phyloP scores from a whole-genome alignment of 2,113 vertebrate genomes.

The Thamnaconus septentrionalis region DNA sequence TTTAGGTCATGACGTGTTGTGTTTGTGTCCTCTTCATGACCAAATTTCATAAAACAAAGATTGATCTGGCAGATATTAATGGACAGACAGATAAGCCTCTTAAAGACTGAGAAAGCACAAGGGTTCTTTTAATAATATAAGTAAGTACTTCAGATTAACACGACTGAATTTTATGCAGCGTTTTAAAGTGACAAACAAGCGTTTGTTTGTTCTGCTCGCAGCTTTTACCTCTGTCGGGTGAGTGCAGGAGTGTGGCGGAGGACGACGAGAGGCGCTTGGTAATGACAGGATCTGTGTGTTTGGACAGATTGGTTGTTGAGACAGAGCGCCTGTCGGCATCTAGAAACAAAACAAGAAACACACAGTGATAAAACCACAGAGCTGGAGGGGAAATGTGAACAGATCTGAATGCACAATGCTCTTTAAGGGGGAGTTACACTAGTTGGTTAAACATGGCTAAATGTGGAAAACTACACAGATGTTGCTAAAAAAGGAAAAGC shows the following conservation, averaged over 20 bases:
- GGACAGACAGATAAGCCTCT: no score
- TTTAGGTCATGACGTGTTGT: no score
- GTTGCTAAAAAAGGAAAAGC: conserved; percentile 22
- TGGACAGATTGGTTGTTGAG: conserved; percentile 98
- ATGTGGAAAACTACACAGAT: conserved; percentile 26
- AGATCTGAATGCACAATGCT: conserved; percentile 9
- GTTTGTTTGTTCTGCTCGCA: background rate
- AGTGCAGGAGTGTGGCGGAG: conserved; percentile 96
- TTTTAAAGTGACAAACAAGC: background rate
- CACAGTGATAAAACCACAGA: no score
- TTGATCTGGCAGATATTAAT: no score
- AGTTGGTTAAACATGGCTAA: conserved; percentile 32
- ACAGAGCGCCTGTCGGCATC: conserved; percentile 95
- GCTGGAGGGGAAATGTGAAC: no score
- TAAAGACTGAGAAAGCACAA: no score
- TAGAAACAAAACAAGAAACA: conserved; percentile 55
- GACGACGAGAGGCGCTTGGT: conserved; percentile 97
- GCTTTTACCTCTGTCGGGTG: conserved; percentile 92
- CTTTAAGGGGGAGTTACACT: conserved; percentile 29
- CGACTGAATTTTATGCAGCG: no score
- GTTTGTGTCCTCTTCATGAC: no score
- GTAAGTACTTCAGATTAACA: no score
- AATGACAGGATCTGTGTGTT: conserved; percentile 93
- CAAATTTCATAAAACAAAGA: no score
- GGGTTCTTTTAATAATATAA: no score